Evolutionary conservation across 2,113 vertebrate species (phyloP), one percentile per base, ranked within the genome.

Genomic region (Plestiodon gilberti): DNA sequence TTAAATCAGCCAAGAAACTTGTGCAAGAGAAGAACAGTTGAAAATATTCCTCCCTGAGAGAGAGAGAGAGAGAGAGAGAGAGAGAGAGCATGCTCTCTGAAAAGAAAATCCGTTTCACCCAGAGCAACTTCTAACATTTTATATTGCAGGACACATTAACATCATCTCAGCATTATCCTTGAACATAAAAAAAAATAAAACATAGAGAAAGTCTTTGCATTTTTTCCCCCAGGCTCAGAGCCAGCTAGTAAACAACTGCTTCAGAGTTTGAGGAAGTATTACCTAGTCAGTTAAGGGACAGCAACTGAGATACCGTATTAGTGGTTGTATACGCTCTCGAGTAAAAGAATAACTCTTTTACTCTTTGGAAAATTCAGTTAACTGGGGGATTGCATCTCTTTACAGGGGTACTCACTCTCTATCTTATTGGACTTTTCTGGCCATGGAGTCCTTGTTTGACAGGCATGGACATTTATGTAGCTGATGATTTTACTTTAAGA

Each of bases 1-100:
- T 92, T 88, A 92, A 48, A 20, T 89, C 76, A 84, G 91, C 89
- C 75, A 93, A 89, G 82, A 89, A 89, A 69, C 74, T 87, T 59
- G 62, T 67, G 30, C 28, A 87, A 93, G 90, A 88, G 67, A 15
- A 89, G 81, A 84, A 65, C 55, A 69, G 22, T 73, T 30, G 82
- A 75, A 57, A 38, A 84, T n/a, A n/a, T 9, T 82, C 78, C 83
- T 90, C 8, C 90, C 2, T 89, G 23, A 87, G 82, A 10, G 28
- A 48, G 78, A 90, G 52, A 55, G 52, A 48, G 86, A 75, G 78
- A 55, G 86, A 71, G 81, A 35, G 62, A 52, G 67, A 33, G 22
- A 69, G 4, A 40, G 8, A 43, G 4, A 64, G 84, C 78, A 91
- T 48, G 7, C 28, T 82, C 8, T n/a, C 52, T 77, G 80, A 62